These are phyloP conservation scores for Protosalanx chinensis DNA, from an alignment of 2,797 vertebrate genomes.

Conservation along the genomic window DNA sequence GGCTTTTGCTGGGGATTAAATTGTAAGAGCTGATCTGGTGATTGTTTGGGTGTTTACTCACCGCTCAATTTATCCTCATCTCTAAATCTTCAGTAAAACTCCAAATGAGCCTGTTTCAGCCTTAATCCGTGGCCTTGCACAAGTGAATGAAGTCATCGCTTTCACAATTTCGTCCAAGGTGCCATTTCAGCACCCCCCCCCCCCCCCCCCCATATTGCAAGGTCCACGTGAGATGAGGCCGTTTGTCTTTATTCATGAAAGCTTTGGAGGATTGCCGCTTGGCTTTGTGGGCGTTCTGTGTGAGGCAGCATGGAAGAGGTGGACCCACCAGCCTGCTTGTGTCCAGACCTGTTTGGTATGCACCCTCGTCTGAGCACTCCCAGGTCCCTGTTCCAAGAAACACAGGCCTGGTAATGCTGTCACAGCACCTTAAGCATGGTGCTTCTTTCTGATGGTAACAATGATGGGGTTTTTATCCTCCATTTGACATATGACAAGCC, in stretches of 20 bases:
- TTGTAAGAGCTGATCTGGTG: conserved; percentile 57
- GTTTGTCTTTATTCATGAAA: not conserved
- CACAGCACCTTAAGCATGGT: not conserved
- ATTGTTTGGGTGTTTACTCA: conserved; percentile 55
- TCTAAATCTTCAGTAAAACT: conserved; percentile 36
- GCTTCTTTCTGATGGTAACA: not conserved
- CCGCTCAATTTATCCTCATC: conserved; percentile 45
- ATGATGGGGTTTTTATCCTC: conserved; percentile 8
- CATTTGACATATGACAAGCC: not conserved
- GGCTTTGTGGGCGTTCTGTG: conserved; percentile 35
- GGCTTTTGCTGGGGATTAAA: conserved; percentile 55
- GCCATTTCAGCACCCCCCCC: not conserved
- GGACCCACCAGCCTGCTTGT: conserved; percentile 66
- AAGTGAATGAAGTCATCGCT: not conserved
- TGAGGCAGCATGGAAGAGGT: conserved; percentile 57
- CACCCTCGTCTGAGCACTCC: conserved; percentile 51
- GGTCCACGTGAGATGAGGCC: not conserved
- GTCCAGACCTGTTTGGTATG: conserved; percentile 80
- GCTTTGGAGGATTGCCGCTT: conserved; percentile 19
- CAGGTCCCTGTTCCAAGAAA: conserved; percentile 36
- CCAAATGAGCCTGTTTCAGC: conserved; percentile 26
- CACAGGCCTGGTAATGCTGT: conserved; percentile 1
- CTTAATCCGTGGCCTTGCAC: conserved; percentile 29
- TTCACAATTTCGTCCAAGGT: not conserved
- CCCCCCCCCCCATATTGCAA: not conserved